phyloP scores from a whole-genome alignment of 2,888 invertebrate species.

The Chrysolina americana region DNA sequence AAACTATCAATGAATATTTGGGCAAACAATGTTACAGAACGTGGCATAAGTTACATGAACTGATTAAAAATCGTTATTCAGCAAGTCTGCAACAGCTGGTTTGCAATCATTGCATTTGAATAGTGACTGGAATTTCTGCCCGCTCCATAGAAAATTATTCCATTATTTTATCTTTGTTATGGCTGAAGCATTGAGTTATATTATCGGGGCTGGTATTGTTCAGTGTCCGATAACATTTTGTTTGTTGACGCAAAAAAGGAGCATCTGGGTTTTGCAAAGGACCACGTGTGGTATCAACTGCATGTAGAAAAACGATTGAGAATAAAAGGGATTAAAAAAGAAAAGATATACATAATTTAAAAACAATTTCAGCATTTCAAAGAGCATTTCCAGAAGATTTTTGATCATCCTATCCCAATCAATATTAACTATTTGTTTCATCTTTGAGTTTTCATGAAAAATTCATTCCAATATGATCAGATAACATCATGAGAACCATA shows the following conservation, averaged over 20 bases:
- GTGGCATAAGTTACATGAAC: background rate
- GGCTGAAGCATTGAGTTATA: background rate
- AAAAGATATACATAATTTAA: too few relatives aligned
- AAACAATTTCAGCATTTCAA: too few relatives aligned
- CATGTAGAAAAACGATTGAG: too few relatives aligned
- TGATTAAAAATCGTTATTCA: conserved; percentile 1
- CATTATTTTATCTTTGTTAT: background rate
- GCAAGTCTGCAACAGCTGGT: background rate
- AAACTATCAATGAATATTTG: background rate
- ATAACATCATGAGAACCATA: too few relatives aligned
- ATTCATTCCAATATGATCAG: too few relatives aligned
- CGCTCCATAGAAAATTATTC: background rate
- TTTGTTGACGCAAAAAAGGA: background rate
- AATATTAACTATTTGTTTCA: too few relatives aligned
- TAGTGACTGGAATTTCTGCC: background rate
- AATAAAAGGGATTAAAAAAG: too few relatives aligned
- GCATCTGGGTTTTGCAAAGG: too few relatives aligned
- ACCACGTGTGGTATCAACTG: too few relatives aligned
- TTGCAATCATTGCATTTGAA: background rate
- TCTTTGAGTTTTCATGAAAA: too few relatives aligned
- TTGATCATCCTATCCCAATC: too few relatives aligned
- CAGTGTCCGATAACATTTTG: background rate
- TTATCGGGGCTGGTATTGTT: background rate
- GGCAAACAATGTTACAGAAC: background rate
- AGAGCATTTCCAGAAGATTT: too few relatives aligned